Base-by-base conservation (phyloP, 2,888 invertebrate species). In the Drosophila buzzatii region DNA sequence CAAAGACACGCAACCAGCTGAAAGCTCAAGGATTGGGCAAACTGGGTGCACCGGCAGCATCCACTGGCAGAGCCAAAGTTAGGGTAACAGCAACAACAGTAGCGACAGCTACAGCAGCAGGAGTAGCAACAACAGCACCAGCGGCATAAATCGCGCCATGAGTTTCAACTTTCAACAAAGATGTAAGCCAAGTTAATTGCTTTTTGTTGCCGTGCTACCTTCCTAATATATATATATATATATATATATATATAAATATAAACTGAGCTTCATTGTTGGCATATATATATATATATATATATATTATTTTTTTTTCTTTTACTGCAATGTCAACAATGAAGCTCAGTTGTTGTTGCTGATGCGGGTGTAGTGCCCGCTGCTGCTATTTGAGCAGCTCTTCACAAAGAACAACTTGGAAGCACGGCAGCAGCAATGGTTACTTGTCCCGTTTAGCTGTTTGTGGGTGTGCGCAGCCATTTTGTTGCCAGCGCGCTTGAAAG, bases 181-280 rank as follows among this genome's bases (percentile, higher is more conserved):
- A 85, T 86, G 88, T 88, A 86, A 86, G 85, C 85, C 88, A 86
- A 86, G 85, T 86, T 86, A 86, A 86, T 86, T 86, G 85, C 85
- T 85, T 86, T 86, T 85, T 86, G 86, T 88, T 88, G 85, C 85
- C 75, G 73, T 79, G 82, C 85, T 81, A 74, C 81, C 79, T 81
- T 53, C 55, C 16, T 20, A 33, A 18, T 33, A 12, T 79, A n/a
- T 9, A 71, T 75, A 70, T 27, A 27, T 6, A 27, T 27, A 27
- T 27, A 27, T 27, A 27, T 27, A 27, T 27, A 6, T 27, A 6
- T 27, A 27, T 27, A 27, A 5, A 27, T 27, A 27, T n/a, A n/a
- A n/a, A n/a, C n/a, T n/a, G n/a, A n/a, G n/a, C n/a, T n/a, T n/a
- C n/a, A n/a, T n/a, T n/a, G n/a, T n/a, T n/a, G n/a, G n/a, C n/a